Evolutionary conservation across 2,113 vertebrate species (phyloP), one percentile per base, ranked within the genome.

Genomic region (Crypturellus undulatus): DNA sequence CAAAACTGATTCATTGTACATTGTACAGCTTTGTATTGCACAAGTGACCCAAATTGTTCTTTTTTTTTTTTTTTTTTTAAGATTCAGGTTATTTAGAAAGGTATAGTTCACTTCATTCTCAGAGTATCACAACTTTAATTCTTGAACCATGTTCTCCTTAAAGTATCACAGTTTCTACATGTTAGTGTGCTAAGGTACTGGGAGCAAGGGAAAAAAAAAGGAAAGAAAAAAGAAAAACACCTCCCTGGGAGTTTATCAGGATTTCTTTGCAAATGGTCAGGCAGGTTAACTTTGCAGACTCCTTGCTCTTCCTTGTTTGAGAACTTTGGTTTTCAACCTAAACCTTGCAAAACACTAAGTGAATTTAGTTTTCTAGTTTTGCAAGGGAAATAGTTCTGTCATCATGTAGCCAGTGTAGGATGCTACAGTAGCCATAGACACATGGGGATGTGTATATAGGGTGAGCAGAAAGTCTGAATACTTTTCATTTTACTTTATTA

Each of bases 61-160:
- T 71, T 49, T 93, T 72, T 49, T 93, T 72, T 64, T 49, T 93
- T 15, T 71, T 49, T 93, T 85, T 83, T 72, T 47, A 43, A 47
- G 45, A 47, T 47, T 47, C 18, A 19, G 45, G 7, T 47, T 47
- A 2, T 0, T 63, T 63, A 75, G 59, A 40, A 59, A 87, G 65
- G 73, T 71, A 7, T 8, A 78, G 65, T 65, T 64, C 16, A 0
- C 34, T 3, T 2, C 34, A 7, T 54, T 91, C 72, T 42, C 59
- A 6, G 78, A 59, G 76, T 26, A n/a, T 25, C 5, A 9, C 85
- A 86, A 88, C 56, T 89, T 90, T 95, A 67, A 67, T 80, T 70
- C 68, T 83, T 30, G 69, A 70, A 6, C 49, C 19, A 3, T 1
- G 3, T 52, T 85, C 38, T 81, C 76, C 26, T 6, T 26, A 9